Conservation (phyloP, 37 sponge, comb jelly and placozoan species). For the Dysidea cf. avara region DNA sequence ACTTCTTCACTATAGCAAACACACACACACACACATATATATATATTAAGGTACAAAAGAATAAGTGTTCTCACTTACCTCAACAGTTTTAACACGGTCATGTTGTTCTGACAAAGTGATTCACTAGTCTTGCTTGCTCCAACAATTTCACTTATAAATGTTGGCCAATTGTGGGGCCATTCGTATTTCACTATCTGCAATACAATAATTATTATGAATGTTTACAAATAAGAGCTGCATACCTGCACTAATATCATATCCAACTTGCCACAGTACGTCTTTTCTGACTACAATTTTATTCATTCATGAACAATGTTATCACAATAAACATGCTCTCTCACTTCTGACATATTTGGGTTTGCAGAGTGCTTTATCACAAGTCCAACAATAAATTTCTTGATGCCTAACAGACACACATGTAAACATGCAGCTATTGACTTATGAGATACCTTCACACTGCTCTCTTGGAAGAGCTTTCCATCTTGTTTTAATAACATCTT, state of each 20-base stretch:
- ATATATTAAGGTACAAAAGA: not conserved
- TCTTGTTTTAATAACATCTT: conserved; percentile 79
- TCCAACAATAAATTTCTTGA: conserved; percentile 95
- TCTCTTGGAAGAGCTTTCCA: conserved; percentile 95
- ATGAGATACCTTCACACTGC: conserved; percentile 88
- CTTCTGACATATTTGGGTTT: conserved; percentile 58
- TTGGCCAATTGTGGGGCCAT: conserved; percentile 98
- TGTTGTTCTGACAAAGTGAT: conserved; percentile 94
- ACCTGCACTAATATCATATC: conserved; percentile 94
- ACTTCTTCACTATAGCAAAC: conserved; percentile 89
- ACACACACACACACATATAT: not conserved
- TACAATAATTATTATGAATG: too few species aligned
- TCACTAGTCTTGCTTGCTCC: conserved; percentile 94
- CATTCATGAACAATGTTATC: too few species aligned
- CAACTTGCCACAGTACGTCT: conserved; percentile 85
- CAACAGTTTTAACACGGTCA: conserved; percentile 92
- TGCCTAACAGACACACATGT: conserved; percentile 61
- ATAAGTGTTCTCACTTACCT: conserved; percentile 48
- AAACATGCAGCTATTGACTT: not conserved
- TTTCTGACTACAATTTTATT: conserved; percentile 70
- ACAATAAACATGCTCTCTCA: conserved; percentile 27
- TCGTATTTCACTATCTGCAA: conserved; percentile 98
- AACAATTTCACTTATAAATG: conserved; percentile 92
- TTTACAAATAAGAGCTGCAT: conserved; percentile 9
- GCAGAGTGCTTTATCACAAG: conserved; percentile 94